Base-by-base conservation (phyloP, 2,113 vertebrate genomes). In the Micromys minutus region DNA sequence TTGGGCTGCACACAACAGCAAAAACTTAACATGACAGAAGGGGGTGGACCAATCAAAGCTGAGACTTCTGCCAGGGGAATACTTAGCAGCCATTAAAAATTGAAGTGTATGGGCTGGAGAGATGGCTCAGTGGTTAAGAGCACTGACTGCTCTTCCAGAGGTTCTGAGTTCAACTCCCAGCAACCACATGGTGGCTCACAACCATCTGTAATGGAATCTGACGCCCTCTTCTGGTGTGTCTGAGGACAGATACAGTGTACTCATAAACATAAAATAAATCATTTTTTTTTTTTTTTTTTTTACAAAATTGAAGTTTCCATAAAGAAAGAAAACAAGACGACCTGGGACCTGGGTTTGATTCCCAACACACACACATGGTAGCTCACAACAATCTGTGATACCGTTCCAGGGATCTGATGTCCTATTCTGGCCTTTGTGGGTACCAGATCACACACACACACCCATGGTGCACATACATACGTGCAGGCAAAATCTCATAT, bases 11-110 rank as follows among this genome's bases (percentile, higher is more conserved):
- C 50, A 52, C 47, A 8, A 77, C 93, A 74, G 1, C 71, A 0
- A 76, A 65, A 29, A 90, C 71, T 89, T 2, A 75, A 79, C 63
- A 17, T 13, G 0, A 7, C 21, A 1, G 55, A 2, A 22, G 71
- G 94, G 71, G 29, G 39, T 16, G n/a, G 63, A 61, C 42, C 36
- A 80, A 65, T 71, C 74, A 69, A 61, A 89, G 90, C 59, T 7
- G 85, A 77, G 63, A 79, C 83, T 55, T 67, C 94, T 12, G 1
- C 26, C 89, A 50, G 50, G 74, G 87, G 79, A 95, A 42, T 94
- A 72, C 59, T 95, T 69, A 34, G 21, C 31, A 85, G 71, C 87
- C 94, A 87, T 81, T 93, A 81, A 92, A 88, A 75, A 79, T 21
- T 65, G 79, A 93, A 95, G 89, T 91, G 94, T 79, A 39, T n/a